These are phyloP conservation scores for Malurus melanocephalus DNA, from an alignment of 2,113 vertebrate genomes.

Conservation along the genomic window DNA sequence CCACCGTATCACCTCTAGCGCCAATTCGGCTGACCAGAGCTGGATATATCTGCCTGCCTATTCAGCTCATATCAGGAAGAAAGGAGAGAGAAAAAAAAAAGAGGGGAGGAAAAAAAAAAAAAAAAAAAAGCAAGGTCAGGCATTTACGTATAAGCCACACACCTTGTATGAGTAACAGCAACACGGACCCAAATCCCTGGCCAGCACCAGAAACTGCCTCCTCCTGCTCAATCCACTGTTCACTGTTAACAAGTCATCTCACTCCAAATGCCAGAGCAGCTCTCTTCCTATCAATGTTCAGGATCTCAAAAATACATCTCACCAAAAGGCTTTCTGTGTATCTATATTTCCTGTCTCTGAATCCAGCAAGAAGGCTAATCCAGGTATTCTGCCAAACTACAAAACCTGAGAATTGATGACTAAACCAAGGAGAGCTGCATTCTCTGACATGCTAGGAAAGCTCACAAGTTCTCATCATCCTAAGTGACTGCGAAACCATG, in stretches of 20 bases:
- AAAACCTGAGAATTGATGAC: neutral
- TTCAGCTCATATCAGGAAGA: slow-evolving; percentile 28
- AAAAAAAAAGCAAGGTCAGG: slow-evolving; percentile 10
- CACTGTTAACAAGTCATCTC: neutral
- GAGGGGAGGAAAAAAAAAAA: fast-evolving
- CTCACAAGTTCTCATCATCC: neutral
- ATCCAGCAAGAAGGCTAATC: neutral
- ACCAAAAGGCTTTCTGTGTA: neutral
- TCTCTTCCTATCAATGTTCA: neutral
- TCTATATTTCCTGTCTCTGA: neutral
- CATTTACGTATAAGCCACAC: neutral
- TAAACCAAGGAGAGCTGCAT: neutral
- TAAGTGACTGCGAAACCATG: neutral
- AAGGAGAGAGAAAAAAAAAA: neutral
- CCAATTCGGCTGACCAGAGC: slow-evolving; percentile 19
- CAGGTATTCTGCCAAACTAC: neutral
- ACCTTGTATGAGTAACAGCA: neutral
- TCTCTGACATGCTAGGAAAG: neutral
- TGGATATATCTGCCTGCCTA: slow-evolving; percentile 13
- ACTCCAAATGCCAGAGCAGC: neutral
- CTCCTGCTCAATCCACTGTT: neutral
- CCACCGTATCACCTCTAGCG: neutral
- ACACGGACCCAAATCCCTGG: neutral
- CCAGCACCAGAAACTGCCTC: neutral
- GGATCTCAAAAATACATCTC: neutral